Evolutionary conservation across 2,888 invertebrate genomes (phyloP).

Genomic region (Rutpela maculata): DNA sequence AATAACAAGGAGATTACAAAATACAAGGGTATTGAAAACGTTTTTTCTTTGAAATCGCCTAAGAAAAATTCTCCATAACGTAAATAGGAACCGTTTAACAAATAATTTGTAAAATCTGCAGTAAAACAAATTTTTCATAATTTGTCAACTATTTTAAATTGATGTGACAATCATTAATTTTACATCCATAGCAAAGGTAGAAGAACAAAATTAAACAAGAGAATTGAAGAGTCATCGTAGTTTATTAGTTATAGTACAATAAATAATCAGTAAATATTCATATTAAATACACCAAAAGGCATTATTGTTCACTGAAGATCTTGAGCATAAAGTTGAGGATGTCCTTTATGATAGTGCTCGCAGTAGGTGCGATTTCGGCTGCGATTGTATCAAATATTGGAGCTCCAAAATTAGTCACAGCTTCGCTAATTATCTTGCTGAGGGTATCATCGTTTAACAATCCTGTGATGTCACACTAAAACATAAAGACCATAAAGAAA

Average conservation of each 20-base stretch:
- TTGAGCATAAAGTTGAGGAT: slow-evolving; percentile 12
- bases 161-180: too few relatives aligned
- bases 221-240: neutral
- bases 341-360: neutral
- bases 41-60: too few relatives aligned
- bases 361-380: neutral
- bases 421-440: slow-evolving; percentile 9
- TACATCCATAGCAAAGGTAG: too few relatives aligned
- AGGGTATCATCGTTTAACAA: slow-evolving; percentile 13
- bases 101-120: too few relatives aligned
- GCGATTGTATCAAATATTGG: neutral
- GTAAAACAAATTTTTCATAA: too few relatives aligned
- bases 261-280: neutral
- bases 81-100: too few relatives aligned
- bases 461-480: slow-evolving; percentile 31
- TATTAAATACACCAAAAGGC: neutral
- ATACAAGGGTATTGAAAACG: too few relatives aligned
- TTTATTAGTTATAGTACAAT: neutral
- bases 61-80: too few relatives aligned
- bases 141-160: too few relatives aligned
- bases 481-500: neutral
- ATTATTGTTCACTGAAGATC: neutral
- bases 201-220: neutral
- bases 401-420: slow-evolving; percentile 8
- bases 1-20: too few relatives aligned